Conservation (phyloP, 2,888 invertebrate genomes). For the Amblyteles armatorius region DNA sequence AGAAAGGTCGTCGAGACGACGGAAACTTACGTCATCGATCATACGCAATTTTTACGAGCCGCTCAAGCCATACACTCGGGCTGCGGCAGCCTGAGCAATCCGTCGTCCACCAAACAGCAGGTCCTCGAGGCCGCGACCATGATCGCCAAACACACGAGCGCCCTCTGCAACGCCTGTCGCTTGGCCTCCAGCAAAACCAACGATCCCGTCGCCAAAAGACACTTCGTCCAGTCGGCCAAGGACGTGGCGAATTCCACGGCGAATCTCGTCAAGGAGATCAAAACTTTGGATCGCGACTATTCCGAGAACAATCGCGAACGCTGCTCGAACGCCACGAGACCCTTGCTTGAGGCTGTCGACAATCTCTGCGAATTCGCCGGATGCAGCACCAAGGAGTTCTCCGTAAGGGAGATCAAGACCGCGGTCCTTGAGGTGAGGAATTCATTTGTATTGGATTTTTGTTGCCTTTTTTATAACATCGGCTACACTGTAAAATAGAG, state of each 20-base stretch:
- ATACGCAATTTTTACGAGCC: constrained; percentile 94
- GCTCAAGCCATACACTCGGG: constrained; percentile 96
- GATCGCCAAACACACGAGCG: constrained; percentile 98
- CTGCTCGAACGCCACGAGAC: constrained; percentile 92
- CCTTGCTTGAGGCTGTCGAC: constrained; percentile 95
- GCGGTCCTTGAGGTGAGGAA: constrained; percentile 55
- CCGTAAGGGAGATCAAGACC: constrained; percentile 53
- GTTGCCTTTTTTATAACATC: not conserved
- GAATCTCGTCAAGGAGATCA: constrained; percentile 97
- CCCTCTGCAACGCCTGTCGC: constrained; percentile 97
- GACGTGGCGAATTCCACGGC: constrained; percentile 99
- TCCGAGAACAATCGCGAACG: constrained; percentile 90
- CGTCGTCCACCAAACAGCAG: constrained; percentile 91
- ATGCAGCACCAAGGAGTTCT: constrained; percentile 61
- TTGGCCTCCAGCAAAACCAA: constrained; percentile 95
- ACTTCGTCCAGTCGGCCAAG: constrained; percentile 98
- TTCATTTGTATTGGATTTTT: not conserved
- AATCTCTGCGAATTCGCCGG: constrained; percentile 95
- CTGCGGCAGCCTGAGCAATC: constrained; percentile 91
- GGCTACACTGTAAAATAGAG: no score
- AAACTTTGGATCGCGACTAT: constrained; percentile 94
- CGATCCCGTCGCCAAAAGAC: constrained; percentile 96
- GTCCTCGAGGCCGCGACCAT: constrained; percentile 96
- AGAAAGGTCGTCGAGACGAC: constrained; percentile 87
- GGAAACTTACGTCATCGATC: constrained; percentile 93